Evolutionary conservation across 2,113 vertebrate species (phyloP).

Genomic region (Tachysurus vachellii): DNA sequence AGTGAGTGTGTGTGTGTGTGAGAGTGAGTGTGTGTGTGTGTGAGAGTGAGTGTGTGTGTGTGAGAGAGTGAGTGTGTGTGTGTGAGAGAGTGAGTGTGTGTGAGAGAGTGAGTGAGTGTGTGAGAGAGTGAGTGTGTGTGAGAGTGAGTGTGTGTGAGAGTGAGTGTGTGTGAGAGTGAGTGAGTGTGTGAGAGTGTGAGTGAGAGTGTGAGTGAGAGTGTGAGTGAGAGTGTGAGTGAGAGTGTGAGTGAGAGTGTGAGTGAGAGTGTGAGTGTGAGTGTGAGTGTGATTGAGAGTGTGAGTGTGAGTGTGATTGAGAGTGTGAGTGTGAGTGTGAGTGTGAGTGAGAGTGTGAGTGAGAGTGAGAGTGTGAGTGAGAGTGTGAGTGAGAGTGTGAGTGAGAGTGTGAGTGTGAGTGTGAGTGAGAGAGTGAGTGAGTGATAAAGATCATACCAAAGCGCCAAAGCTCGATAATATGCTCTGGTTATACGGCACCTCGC

Average conservation of each 20-base stretch:
- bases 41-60: neutral
- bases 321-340: neutral
- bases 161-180: neutral
- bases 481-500: conserved; percentile 55
- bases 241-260: too few relatives aligned
- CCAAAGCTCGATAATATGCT: conserved; percentile 41
- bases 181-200: neutral
- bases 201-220: neutral
- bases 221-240: neutral
- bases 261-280: too few relatives aligned
- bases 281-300: neutral
- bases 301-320: neutral
- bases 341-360: neutral
- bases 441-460: too few relatives aligned
- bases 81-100: too few relatives aligned
- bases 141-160: neutral
- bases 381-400: neutral
- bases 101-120: neutral
- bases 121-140: neutral
- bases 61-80: neutral
- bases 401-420: neutral
- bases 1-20: neutral
- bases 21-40: neutral
- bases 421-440: neutral
- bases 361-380: too few relatives aligned